phyloP scores from a whole-genome alignment of 2,113 vertebrate genomes.

The Halcyon senegalensis region DNA sequence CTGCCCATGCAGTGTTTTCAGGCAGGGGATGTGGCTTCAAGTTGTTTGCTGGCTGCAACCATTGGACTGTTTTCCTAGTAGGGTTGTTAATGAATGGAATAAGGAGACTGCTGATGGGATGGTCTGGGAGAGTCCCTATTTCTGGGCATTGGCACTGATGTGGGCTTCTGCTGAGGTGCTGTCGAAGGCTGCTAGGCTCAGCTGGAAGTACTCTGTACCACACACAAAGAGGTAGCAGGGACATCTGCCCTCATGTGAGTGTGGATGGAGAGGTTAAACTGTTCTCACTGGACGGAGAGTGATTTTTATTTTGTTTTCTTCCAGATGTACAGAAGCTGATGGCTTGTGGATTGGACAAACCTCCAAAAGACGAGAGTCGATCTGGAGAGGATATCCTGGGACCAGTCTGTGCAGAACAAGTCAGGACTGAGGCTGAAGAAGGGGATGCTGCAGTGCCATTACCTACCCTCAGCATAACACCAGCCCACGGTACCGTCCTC shows the following conservation, averaged over 20 bases:
- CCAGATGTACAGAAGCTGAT: constrained; percentile 87
- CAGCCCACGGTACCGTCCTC: constrained; percentile 48
- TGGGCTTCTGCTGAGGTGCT: not conserved
- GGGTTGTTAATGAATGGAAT: not conserved
- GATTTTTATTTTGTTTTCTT: not conserved
- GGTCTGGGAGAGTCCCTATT: not conserved
- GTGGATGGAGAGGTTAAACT: not conserved
- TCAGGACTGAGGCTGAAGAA: constrained; percentile 50
- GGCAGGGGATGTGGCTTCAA: not conserved
- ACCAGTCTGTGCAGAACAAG: not conserved
- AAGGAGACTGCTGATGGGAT: not conserved
- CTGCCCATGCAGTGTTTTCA: not conserved
- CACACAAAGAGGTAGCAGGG: not conserved
- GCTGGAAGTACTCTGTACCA: not conserved
- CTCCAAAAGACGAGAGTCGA: constrained; percentile 68
- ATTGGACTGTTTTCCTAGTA: not conserved
- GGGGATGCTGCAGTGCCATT: constrained; percentile 45
- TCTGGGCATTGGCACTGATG: not conserved
- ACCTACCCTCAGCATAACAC: constrained; percentile 72
- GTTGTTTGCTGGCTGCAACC: not conserved
- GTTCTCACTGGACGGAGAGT: not conserved
- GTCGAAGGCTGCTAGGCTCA: not conserved
- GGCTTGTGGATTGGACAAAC: constrained; percentile 74
- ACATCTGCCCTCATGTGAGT: not conserved
- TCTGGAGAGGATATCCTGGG: constrained; percentile 30